Conservation (phyloP, 2,888 invertebrate species). For the Ectemnius continuus region DNA sequence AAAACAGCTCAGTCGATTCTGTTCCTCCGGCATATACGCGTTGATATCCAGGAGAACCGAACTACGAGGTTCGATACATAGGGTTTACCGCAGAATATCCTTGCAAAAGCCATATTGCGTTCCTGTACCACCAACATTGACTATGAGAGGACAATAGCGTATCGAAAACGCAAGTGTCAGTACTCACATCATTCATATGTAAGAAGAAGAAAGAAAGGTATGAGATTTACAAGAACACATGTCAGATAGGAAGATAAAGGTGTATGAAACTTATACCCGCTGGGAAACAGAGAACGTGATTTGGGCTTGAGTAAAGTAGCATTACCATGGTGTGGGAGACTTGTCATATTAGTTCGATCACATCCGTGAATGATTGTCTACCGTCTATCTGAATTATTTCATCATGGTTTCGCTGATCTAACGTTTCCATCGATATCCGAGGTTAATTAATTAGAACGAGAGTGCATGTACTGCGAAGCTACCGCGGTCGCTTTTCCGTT, state of each 20-base stretch:
- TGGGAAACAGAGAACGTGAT: background rate
- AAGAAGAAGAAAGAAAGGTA: background rate
- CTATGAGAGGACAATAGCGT: background rate
- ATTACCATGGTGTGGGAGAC: background rate
- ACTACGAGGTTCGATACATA: background rate
- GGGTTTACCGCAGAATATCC: constrained; percentile 5
- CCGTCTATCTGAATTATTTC: constrained; percentile 19
- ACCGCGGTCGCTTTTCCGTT: constrained; percentile 21
- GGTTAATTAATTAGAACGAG: background rate
- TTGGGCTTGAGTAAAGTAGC: constrained; percentile 4
- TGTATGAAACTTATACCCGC: background rate
- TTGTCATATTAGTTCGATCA: constrained; percentile 16
- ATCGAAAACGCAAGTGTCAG: background rate
- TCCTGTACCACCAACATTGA: background rate
- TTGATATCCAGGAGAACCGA: constrained; percentile 1
- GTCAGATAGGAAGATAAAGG: background rate
- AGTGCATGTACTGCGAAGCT: constrained; percentile 11
- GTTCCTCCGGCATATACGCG: background rate
- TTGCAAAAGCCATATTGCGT: constrained; percentile 3
- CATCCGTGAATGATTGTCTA: constrained; percentile 20
- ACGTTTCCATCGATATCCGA: constrained; percentile 5
- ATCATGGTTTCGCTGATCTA: constrained; percentile 22
- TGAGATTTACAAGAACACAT: background rate
- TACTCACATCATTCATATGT: too few relatives aligned
- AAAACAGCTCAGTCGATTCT: background rate